These are phyloP conservation scores for Tachyglossus aculeatus DNA, from an alignment of 2,797 vertebrate genomes.

Conservation along the genomic window DNA sequence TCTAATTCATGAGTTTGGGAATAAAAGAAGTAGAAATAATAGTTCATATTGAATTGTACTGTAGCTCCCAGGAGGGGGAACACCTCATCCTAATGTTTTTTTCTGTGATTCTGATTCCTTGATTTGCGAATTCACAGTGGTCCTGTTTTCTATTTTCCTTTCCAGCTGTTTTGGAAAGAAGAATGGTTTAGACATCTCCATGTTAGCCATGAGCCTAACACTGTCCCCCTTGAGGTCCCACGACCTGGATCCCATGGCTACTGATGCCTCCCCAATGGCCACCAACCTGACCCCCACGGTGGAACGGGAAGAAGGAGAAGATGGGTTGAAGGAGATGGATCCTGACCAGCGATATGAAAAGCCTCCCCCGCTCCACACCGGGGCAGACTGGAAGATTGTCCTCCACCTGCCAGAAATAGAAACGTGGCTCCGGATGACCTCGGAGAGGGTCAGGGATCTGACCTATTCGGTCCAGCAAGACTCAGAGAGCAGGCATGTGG, in stretches of 20 bases:
- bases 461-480: constrained; percentile 93
- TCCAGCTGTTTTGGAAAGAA: constrained; percentile 77
- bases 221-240: constrained; percentile 81
- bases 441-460: constrained; percentile 89
- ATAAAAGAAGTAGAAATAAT: too few relatives aligned
- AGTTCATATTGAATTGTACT: too few relatives aligned
- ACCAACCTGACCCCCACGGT: constrained; percentile 86
- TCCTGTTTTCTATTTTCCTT: constrained; percentile 48
- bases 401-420: constrained; percentile 97
- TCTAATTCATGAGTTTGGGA: too few relatives aligned
- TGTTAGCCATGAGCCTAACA: constrained; percentile 84
- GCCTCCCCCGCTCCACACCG: constrained; percentile 91
- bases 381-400: constrained; percentile 96
- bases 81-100: constrained; percentile 47
- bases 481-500: constrained; percentile 87
- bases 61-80: constrained; percentile 42
- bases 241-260: constrained; percentile 72
- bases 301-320: constrained; percentile 67
- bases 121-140: constrained; percentile 60
- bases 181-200: constrained; percentile 59
- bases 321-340: constrained; percentile 70
- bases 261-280: constrained; percentile 87
- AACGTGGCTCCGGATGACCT: constrained; percentile 90
- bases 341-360: constrained; percentile 83
- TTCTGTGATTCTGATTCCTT: constrained; percentile 54